A percentile compares a stretch with the other conserved stretches of the same genome.
Conservation (phyloP, 2,888 invertebrate genomes). For the Apantesis nais region DNA sequence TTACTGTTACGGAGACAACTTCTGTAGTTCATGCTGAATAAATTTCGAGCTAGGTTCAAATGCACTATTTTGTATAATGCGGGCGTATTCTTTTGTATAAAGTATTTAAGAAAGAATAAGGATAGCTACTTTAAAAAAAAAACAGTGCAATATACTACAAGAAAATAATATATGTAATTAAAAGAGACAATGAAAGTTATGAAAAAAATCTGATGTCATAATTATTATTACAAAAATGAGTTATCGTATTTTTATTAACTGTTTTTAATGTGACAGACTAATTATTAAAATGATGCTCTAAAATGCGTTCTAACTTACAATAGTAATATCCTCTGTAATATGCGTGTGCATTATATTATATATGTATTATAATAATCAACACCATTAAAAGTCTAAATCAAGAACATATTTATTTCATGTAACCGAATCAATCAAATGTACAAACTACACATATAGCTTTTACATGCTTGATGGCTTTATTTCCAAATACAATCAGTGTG, state of each 20-base stretch:
- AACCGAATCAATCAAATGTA: not conserved
- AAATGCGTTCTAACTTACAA: too few relatives aligned
- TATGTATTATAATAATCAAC: not conserved
- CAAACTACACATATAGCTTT: not conserved
- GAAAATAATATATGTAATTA: not conserved
- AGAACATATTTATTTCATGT: not conserved
- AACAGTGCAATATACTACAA: not conserved
- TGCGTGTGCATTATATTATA: not conserved
- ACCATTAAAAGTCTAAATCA: not conserved
- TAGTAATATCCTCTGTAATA: not conserved
- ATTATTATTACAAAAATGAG: too few relatives aligned
- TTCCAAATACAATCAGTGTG: constrained; percentile 9
- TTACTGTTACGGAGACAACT: constrained; percentile 20
- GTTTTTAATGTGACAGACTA: too few relatives aligned
- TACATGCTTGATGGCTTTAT: not conserved
- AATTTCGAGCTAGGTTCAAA: not conserved
- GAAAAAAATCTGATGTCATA: too few relatives aligned
- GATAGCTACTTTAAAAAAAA: not conserved
- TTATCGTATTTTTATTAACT: too few relatives aligned
- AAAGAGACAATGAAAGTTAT: too few relatives aligned
- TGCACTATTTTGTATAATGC: not conserved
- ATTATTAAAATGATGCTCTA: too few relatives aligned
- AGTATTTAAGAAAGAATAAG: not conserved
- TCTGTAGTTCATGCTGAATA: constrained; percentile 15
- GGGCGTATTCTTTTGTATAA: not conserved